Evolutionary conservation across 2,113 vertebrate genomes (phyloP), one percentile per base, ranked within the genome.

Genomic region (Dromiciops gliroides): DNA sequence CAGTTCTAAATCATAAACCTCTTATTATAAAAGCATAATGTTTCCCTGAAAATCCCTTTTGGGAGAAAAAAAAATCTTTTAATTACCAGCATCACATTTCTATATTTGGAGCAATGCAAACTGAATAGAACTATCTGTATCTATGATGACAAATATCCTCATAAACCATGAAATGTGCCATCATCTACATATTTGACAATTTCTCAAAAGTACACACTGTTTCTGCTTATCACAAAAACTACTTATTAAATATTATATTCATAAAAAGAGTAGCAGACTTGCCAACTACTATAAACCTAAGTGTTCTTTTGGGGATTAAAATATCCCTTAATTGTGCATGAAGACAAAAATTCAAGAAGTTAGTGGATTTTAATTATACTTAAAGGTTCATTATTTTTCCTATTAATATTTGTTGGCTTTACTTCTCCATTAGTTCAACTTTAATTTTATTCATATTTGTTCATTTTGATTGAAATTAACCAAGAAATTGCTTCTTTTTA

Each of bases 361-460:
- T 11, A 93, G 94, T 97, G 89, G 95, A 47, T 60, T 94, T n/a
- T 96, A 96, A 96, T 97, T 90, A 92, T 2, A 0, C 96, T 91
- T 96, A 93, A 91, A 37, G 7, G 94, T 95, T 95, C 51, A 83
- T 83, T 89, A 49, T 95, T 94, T 94, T 88, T 93, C 89, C 94
- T 96, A 93, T 95, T 95, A 96, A 97, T 31, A 91, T 93, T 95
- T 97, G 93, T 95, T 97, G 93, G 50, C 50, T 93, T 67, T 51
- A 51, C 31, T 91, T 95, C 95, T 89, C 91, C 50, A 94, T 44
- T 60, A 50, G 91, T 90, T 95, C 91, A 92, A 10, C 44, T 95
- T 48, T 83, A 49, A 90, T 51, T 95, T 51, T 90, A 88, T 92
- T 93, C 94, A 28, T 93, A 92, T 90, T 97, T 51, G 88, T 93